Base-by-base conservation (phyloP, 2,888 invertebrate species). In the Spicauda simplicius region DNA sequence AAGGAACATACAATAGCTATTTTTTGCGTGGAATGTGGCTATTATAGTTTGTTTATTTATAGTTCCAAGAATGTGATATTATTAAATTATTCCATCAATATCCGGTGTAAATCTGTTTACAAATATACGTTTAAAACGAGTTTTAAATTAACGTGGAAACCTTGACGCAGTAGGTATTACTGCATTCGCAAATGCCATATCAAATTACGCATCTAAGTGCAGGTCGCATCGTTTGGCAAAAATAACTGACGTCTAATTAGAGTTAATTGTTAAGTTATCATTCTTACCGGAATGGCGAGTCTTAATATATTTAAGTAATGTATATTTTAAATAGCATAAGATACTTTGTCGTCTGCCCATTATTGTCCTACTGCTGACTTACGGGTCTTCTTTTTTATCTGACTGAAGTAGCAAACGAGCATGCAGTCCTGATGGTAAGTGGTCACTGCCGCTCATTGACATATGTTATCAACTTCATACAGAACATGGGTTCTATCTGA, bases 151-250 rank as follows among this genome's bases (percentile, higher is more conserved):
- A 50, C 50, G 10, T 18, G 0, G 18, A 10, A 18, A 50, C 50
- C 50, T 50, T 50, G 50, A 50, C 6, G n/a, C 10, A 8, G 50
- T 18, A 18, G 18, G n/a, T n/a, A n/a, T 25, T 25, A 25, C 50
- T 18, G 50, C 16, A 50, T 50, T 50, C 50, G 18, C 50, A 50
- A 50, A 16, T 50, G 18, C 7, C 50, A 18, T 50, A 50, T 50
- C 18, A n/a, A 50, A 50, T 50, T 50, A 50, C 50, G 10, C 18
- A 50, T 48, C 48, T 18, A 50, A 50, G 18, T 50, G 50, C 18
- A 50, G 5, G 10, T 18, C 10, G 18, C 50, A 50, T 50, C 50
- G 50, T 50, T 50, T 50, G 16, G n/a, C 7, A 50, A 50, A 48
- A 50, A 18, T 50, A 50, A 50, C n/a, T 50, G 1, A 10, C 18